Conservation (phyloP, 1,140 invertebrate genomes). For the Eumaeus atala region DNA sequence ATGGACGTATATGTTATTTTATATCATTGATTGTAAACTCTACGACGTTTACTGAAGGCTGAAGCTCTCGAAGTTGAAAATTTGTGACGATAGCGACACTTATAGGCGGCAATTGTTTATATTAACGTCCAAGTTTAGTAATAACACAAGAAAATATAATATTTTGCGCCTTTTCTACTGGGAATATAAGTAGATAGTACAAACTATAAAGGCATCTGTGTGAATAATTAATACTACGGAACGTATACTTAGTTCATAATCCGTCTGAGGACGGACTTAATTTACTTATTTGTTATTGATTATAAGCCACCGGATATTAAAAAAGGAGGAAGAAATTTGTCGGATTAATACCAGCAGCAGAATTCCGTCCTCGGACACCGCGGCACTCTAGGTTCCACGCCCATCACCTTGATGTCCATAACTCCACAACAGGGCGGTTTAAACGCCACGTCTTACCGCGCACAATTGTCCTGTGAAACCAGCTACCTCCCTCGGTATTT, state of each 20-base stretch:
- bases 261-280: too few relatives aligned
- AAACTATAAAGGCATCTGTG: constrained; percentile 7
- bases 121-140: constrained; percentile 12
- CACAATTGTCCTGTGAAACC: too few relatives aligned
- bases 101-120: background rate
- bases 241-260: background rate
- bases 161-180: background rate
- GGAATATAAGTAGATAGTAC: background rate
- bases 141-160: background rate
- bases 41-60: constrained; percentile 9
- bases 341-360: too few relatives aligned
- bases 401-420: too few relatives aligned
- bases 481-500: too few relatives aligned
- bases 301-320: too few relatives aligned
- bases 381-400: too few relatives aligned
- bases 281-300: too few relatives aligned
- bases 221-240: constrained; percentile 10
- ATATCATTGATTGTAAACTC: constrained; percentile 10
- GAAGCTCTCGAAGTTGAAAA: background rate
- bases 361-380: too few relatives aligned
- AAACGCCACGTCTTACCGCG: too few relatives aligned
- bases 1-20: constrained; percentile 10
- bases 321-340: too few relatives aligned
- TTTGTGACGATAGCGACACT: background rate
- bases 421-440: too few relatives aligned